A percentile compares a stretch with the other conserved stretches of the same genome.
These are phyloP conservation scores for Heliconius hewitsoni DNA, from an alignment of 1,140 invertebrate genomes.

Conservation along the genomic window DNA sequence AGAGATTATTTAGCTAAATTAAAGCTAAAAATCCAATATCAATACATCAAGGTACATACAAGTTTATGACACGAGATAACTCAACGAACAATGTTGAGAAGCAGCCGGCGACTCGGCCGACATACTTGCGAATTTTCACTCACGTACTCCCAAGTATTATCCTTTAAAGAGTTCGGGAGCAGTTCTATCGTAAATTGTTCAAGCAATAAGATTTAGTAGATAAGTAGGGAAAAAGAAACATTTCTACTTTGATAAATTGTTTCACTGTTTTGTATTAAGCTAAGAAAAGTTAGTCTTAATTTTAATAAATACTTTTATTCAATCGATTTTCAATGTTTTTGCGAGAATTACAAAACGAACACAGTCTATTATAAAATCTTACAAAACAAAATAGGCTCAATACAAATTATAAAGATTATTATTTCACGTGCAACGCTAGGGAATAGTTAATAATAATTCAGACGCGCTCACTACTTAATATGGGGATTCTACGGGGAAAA, in stretches of 20 bases:
- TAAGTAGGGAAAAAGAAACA: neutral
- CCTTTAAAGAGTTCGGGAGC: slow-evolving; percentile 13
- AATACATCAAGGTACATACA: slow-evolving; percentile 16
- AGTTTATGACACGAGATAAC: slow-evolving; percentile 29
- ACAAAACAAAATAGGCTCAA: too few relatives aligned
- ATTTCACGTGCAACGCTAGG: neutral
- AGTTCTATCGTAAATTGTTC: slow-evolving; percentile 8
- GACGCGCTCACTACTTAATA: neutral
- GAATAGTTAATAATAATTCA: neutral
- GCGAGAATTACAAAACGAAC: too few relatives aligned
- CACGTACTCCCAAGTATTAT: slow-evolving; percentile 21
- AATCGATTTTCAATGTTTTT: too few relatives aligned
- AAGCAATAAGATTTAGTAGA: slow-evolving; percentile 4
- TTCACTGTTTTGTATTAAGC: too few relatives aligned
- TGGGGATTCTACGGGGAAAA: neutral
- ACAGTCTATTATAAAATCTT: too few relatives aligned
- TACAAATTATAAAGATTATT: neutral
- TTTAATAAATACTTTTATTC: too few relatives aligned
- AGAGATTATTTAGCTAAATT: too few relatives aligned
- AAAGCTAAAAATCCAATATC: slow-evolving; percentile 8
- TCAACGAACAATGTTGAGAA: slow-evolving; percentile 18
- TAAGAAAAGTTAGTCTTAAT: too few relatives aligned
- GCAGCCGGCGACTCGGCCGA: neutral
- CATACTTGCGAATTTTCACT: slow-evolving; percentile 25
- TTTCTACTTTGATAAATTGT: neutral